Evolutionary conservation across 1,140 invertebrate species (phyloP), one percentile per base, ranked within the genome.

Genomic region (Drosophila tropicalis): DNA sequence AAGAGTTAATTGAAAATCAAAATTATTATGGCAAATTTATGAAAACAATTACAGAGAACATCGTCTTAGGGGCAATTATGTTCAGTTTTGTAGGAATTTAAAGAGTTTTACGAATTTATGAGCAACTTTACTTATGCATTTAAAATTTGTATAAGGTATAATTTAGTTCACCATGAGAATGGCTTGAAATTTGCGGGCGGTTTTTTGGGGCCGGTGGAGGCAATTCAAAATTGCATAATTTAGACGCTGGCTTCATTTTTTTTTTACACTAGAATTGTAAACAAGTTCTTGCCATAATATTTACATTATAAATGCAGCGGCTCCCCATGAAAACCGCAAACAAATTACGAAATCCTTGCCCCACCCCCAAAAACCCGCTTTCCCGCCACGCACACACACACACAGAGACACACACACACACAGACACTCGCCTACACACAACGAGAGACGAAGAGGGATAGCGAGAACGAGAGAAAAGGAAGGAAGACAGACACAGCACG

Each of bases 201-300:
- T 15, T 3, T 3, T 10, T 10, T 19, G 44, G 44, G 17, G 44
- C 17, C 5, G 15, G 36, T 19, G 10, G 13, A 12, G 22, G 29
- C 56, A 55, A 60, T 57, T 57, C 56, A 40, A 67, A 82, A 83
- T 84, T 84, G 81, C 81, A 84, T 84, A 84, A 84, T 79, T 87
- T 87, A 79, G 74, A 61, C 56, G 51, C 54, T 69, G 41, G 66
- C 5, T 29, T 5, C 29, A 22, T 29, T 29, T 29, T 29, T 29
- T 67, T 69, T 77, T 51, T 58, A 57, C 41, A 63, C 64, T 76
- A 70, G 70, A 78, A 82, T 74, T 87, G 83, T 87, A 87, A 87
- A 87, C 84, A 87, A 86, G 76, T 74, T 82, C 79, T 68, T 72
- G 71, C 68, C 73, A 76, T 76, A 76, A 76, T 76, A 76, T 76